Percentiles rank a stretch among this genome's conserved stretches.
Conservation (phyloP, 2,888 invertebrate species). For the Hipparchia semele region DNA sequence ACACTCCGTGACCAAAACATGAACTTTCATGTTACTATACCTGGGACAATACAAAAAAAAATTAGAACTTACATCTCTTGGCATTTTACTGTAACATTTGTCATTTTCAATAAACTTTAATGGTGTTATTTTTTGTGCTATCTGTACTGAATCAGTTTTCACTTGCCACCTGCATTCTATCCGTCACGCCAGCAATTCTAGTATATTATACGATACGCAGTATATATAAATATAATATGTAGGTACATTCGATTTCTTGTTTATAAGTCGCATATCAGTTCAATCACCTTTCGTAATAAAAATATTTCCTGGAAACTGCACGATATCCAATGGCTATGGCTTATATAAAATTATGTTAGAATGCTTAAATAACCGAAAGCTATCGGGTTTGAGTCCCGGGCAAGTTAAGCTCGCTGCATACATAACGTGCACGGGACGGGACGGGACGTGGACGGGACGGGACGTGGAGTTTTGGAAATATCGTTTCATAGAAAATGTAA, state of each 20-base stretch:
- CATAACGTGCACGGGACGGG: too few relatives aligned
- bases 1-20: background rate
- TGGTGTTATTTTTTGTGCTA: background rate
- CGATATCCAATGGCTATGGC: background rate
- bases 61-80: too few relatives aligned
- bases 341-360: background rate
- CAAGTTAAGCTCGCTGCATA: too few relatives aligned
- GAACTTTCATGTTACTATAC: background rate
- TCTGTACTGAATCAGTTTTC: conserved; percentile 17
- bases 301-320: background rate
- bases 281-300: conserved; percentile 1
- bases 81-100: too few relatives aligned
- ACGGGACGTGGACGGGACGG: too few relatives aligned
- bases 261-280: background rate
- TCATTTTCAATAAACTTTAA: too few relatives aligned
- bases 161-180: conserved; percentile 21
- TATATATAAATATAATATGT: background rate
- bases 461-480: too few relatives aligned
- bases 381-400: background rate
- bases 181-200: conserved; percentile 13
- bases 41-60: background rate
- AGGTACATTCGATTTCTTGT: background rate
- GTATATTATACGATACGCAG: conserved; percentile 14
- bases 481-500: too few relatives aligned
- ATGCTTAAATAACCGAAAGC: background rate